Conservation (phyloP, 2,888 invertebrate species). For the Ornithoptera priamus region DNA sequence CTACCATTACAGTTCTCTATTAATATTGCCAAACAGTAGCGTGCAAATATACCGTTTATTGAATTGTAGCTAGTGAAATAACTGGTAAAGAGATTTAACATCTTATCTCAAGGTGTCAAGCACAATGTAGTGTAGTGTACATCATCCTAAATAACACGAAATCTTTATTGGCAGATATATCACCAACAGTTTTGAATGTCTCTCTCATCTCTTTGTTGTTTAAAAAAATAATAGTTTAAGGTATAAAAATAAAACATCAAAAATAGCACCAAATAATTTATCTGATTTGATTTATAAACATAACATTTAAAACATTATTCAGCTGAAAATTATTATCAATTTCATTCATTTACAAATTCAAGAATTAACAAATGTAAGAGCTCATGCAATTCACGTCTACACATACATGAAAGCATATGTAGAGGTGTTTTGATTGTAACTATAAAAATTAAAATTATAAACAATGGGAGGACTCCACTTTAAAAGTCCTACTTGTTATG, state of each 20-base stretch:
- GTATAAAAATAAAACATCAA: slow-evolving; percentile 43
- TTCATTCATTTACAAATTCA: slow-evolving; percentile 22
- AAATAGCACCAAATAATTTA: slow-evolving; percentile 76
- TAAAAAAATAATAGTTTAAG: not conserved
- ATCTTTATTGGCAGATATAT: no score
- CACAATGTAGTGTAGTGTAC: no score
- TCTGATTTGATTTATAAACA: slow-evolving; percentile 38
- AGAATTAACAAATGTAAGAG: not conserved
- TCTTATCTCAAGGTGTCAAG: no score
- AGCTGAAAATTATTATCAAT: slow-evolving; percentile 19
- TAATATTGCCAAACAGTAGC: no score
- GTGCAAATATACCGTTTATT: no score
- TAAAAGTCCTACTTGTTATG: not conserved
- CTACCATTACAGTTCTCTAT: no score
- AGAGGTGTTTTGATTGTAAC: not conserved
- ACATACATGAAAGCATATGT: not conserved
- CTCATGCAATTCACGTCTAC: not conserved
- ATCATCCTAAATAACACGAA: no score
- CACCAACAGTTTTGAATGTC: no score
- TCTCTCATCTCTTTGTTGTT: no score
- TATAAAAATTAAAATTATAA: not conserved
- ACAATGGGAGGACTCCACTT: not conserved
- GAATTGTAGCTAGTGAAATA: no score
- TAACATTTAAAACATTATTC: slow-evolving; percentile 30
- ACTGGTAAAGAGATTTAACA: no score